Evolutionary conservation across 2,888 invertebrate species (phyloP), one percentile per base, ranked within the genome.

Genomic region (Ochropleura plecta): DNA sequence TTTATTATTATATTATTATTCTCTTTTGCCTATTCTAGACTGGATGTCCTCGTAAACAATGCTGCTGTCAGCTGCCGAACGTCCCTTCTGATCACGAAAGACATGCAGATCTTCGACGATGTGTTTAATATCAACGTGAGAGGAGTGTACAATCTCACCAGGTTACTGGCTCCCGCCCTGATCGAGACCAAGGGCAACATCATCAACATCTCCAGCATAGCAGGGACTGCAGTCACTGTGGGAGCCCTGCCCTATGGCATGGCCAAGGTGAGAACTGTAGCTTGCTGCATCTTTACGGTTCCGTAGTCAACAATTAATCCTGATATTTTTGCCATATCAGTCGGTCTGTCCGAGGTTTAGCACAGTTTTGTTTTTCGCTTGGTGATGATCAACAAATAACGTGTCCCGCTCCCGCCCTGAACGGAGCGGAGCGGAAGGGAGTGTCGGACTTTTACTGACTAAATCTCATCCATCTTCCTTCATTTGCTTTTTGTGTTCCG

Each of bases 241-340:
- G 98, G 98, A 10, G 97, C 98, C 10, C 92, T 99, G 80, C 98
- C 99, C 0, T 99, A 99, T 91, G 97, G 97, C 86, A 98, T 99
- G 96, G 98, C 99, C 5, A 99, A 99, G 96, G 97, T 85, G 14
- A 46, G 60, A 44, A 59, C 12, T 30, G 30, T 30, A 30, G 30
- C 30, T 30, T 30, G 30, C 30, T 30, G 30, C 30, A 30, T 30
- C 30, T 30, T 30, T 30, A 30, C 30, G 30, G 30, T 30, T 30
- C 30, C 30, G 30, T 30, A 30, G 30, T 30, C 30, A 30, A 30
- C 30, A 30, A 30, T 30, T 30, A 30, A 30, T 30, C 30, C 30
- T 30, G 30, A 30, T 30, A 30, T 2, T 30, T 30, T 30, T 30
- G 30, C 30, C 30, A 30, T 30, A 30, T 30, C 30, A 30, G 30